A percentile compares a stretch with the other conserved stretches of the same genome.
Evolutionary conservation across 35 echinoderm and acorn worm genomes (phyloP).

Genomic region (Heliocidaris erythrogramma): DNA sequence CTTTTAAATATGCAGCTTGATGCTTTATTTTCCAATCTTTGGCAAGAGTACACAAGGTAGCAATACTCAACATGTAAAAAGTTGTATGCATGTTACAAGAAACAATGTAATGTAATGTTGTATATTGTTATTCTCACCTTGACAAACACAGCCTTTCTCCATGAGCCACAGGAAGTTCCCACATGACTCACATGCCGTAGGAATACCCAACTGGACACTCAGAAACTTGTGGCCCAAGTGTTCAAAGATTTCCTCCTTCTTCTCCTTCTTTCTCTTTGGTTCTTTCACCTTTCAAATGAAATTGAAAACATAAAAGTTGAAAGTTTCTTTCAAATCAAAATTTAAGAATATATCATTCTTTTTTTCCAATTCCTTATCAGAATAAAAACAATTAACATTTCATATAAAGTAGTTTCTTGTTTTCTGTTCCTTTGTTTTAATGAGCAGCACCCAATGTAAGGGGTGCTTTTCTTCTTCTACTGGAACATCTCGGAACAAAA

Average conservation of each 20-base stretch:
- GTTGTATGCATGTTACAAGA: too few species aligned
- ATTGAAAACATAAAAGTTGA: neutral
- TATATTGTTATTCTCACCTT: constrained; percentile 64
- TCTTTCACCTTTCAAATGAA: constrained; percentile 55
- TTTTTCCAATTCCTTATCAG: too few species aligned
- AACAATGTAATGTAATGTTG: neutral
- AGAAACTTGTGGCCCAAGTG: constrained; percentile 79
- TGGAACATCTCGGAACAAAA: neutral
- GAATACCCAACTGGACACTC: constrained; percentile 81
- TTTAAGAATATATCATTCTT: neutral
- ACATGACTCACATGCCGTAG: constrained; percentile 88
- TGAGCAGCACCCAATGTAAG: too few species aligned
- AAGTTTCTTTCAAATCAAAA: neutral
- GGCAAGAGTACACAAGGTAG: too few species aligned
- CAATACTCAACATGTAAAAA: too few species aligned
- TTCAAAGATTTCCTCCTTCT: constrained; percentile 81
- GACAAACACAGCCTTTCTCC: constrained; percentile 96
- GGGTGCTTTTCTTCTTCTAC: too few species aligned
- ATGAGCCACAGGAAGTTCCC: constrained; percentile 88
- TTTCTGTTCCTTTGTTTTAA: too few species aligned
- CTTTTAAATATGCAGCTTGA: too few species aligned
- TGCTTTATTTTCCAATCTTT: too few species aligned
- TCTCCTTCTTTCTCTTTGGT: constrained; percentile 73
- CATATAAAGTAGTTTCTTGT: too few species aligned
- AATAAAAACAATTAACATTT: too few species aligned